Evolutionary conservation across 2,888 invertebrate genomes (phyloP).

Genomic region (Trisateles emortualis): DNA sequence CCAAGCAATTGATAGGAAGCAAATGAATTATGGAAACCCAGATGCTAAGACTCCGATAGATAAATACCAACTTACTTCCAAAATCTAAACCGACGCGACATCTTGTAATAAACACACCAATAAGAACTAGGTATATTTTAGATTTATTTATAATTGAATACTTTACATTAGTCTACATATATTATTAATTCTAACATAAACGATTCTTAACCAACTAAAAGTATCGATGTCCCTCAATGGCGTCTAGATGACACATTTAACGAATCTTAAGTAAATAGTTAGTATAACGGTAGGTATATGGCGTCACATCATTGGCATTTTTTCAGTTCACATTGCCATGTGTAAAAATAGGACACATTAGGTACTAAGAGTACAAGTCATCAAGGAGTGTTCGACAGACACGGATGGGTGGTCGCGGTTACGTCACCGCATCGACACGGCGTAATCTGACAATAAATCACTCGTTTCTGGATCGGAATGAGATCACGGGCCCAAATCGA

Average conservation of each 20-base stretch:
- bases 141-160: no score
- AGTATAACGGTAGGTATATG: constrained; percentile 14
- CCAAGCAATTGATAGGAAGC: no score
- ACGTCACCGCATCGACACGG: constrained; percentile 78
- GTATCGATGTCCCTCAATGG: constrained; percentile 34
- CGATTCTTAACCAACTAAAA: constrained; percentile 17
- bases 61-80: no score
- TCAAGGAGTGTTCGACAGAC: constrained; percentile 81
- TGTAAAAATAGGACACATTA: constrained; percentile 76
- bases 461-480: constrained; percentile 77
- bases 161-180: no score
- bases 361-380: constrained; percentile 63
- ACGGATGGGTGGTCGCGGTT: constrained; percentile 77
- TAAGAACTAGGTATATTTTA: no score
- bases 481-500: constrained; percentile 78
- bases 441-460: constrained; percentile 79
- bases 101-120: no score
- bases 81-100: no score
- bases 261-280: constrained; percentile 45
- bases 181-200: no score
- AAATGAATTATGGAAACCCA: no score
- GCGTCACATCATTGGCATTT: constrained; percentile 54
- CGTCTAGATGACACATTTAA: constrained; percentile 51
- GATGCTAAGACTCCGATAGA: no score
- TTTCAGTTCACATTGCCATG: constrained; percentile 66